These are phyloP conservation scores for Harpalus rubripes DNA, from an alignment of 2,888 invertebrate genomes.

Conservation along the genomic window DNA sequence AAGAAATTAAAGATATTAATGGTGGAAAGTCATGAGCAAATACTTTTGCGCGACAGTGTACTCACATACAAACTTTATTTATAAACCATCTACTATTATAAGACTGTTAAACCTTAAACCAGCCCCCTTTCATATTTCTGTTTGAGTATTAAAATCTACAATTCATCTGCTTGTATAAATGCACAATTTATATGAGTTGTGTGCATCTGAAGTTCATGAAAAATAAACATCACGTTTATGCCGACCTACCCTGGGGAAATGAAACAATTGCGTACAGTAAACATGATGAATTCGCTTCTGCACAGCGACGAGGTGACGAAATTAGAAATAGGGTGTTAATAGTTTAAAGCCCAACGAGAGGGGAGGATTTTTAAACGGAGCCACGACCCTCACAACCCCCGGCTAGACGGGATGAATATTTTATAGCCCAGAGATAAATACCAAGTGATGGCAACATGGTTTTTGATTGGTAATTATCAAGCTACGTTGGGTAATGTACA, in stretches of 20 bases:
- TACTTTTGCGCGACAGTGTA: too few relatives aligned
- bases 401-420: slow-evolving; percentile 39
- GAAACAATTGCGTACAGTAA: slow-evolving; percentile 30
- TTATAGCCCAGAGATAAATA: slow-evolving; percentile 15
- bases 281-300: slow-evolving; percentile 41
- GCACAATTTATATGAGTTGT: slow-evolving; percentile 13
- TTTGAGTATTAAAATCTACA: slow-evolving; percentile 10
- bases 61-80: too few relatives aligned
- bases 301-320: slow-evolving; percentile 32
- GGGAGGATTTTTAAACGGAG: slow-evolving; percentile 42
- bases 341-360: slow-evolving; percentile 42
- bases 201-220: slow-evolving; percentile 18
- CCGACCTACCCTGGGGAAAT: slow-evolving; percentile 33
- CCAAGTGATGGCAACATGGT: not conserved
- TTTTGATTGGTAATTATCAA: slow-evolving; percentile 33
- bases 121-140: not conserved
- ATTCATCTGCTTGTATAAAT: slow-evolving; percentile 23
- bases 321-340: slow-evolving; percentile 63
- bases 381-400: not conserved
- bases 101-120: too few relatives aligned
- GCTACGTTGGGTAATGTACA: slow-evolving; percentile 4
- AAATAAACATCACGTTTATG: slow-evolving; percentile 31
- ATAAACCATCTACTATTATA: too few relatives aligned
- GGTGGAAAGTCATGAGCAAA: too few relatives aligned
- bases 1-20: too few relatives aligned